Evolutionary conservation across 2,113 vertebrate genomes (phyloP).

Genomic region (Myrmecobius fasciatus): DNA sequence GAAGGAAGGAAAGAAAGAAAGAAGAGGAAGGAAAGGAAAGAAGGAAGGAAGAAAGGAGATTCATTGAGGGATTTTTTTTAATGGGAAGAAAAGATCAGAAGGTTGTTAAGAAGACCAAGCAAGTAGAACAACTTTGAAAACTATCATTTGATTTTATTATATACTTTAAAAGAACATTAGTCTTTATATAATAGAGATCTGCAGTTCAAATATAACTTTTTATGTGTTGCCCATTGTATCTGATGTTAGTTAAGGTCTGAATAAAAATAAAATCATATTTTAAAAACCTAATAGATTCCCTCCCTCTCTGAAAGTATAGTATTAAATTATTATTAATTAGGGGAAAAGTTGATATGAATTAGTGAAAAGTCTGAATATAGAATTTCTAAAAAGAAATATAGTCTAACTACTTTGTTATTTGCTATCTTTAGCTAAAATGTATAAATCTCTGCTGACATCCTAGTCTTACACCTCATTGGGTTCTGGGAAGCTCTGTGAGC

Average conservation of each 20-base stretch:
- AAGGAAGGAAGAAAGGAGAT: neutral
- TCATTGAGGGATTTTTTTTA: neutral
- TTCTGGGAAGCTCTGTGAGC: neutral
- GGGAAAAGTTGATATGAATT: neutral
- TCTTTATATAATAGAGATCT: neutral
- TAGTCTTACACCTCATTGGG: neutral
- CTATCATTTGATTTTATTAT: neutral
- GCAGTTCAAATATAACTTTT: neutral
- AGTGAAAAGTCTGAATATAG: neutral
- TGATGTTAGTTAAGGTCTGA: neutral
- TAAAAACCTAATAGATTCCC: neutral
- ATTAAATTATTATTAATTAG: neutral
- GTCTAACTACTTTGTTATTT: neutral
- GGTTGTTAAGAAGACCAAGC: no score
- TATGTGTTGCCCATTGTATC: neutral
- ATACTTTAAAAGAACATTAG: neutral
- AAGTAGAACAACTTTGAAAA: no score
- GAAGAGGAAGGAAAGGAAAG: no score
- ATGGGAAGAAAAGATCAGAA: no score
- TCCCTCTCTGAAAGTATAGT: neutral
- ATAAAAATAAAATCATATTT: neutral
- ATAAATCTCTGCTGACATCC: constrained; percentile 6
- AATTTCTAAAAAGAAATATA: neutral
- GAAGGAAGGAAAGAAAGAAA: neutral
- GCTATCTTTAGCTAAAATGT: neutral